phyloP scores from a whole-genome alignment of 2,888 invertebrate species.

The Microchrysa polita region DNA sequence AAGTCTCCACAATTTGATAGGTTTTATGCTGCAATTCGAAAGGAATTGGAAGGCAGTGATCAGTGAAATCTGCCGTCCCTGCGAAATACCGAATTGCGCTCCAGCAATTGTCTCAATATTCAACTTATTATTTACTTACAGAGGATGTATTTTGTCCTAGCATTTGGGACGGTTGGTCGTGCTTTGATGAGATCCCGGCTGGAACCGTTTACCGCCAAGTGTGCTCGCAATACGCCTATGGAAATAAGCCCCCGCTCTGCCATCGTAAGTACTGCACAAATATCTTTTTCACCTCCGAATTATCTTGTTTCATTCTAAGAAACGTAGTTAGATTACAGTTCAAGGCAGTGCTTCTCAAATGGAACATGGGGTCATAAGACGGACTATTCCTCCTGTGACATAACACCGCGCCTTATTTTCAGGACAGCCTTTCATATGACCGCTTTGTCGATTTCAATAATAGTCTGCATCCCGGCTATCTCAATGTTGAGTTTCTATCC shows the following conservation, averaged over 20 bases:
- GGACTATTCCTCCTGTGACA: slow-evolving; percentile 69
- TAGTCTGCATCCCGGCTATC: slow-evolving; percentile 68
- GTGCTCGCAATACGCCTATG: slow-evolving; percentile 71
- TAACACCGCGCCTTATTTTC: slow-evolving; percentile 66
- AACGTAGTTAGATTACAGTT: slow-evolving; percentile 67
- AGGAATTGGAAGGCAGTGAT: no score
- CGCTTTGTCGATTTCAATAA: slow-evolving; percentile 67
- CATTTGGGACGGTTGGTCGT: slow-evolving; percentile 74
- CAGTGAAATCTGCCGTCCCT: no score
- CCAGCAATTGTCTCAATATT: no score
- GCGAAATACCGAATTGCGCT: no score
- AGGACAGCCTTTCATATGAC: slow-evolving; percentile 69
- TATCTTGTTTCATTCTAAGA: not conserved
- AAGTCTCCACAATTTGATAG: no score
- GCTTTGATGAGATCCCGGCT: slow-evolving; percentile 66
- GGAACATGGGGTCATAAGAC: slow-evolving; percentile 70
- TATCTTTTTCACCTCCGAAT: not conserved
- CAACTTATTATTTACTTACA: slow-evolving; percentile 2
- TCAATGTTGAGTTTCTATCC: slow-evolving; percentile 69
- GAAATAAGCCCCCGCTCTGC: slow-evolving; percentile 67
- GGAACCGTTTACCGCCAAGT: slow-evolving; percentile 64
- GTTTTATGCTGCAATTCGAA: no score
- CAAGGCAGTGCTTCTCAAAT: slow-evolving; percentile 67
- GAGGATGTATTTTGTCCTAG: slow-evolving; percentile 65
- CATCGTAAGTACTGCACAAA: slow-evolving; percentile 65